phyloP scores from a whole-genome alignment of 2,113 vertebrate genomes.

The Anguilla japonica region DNA sequence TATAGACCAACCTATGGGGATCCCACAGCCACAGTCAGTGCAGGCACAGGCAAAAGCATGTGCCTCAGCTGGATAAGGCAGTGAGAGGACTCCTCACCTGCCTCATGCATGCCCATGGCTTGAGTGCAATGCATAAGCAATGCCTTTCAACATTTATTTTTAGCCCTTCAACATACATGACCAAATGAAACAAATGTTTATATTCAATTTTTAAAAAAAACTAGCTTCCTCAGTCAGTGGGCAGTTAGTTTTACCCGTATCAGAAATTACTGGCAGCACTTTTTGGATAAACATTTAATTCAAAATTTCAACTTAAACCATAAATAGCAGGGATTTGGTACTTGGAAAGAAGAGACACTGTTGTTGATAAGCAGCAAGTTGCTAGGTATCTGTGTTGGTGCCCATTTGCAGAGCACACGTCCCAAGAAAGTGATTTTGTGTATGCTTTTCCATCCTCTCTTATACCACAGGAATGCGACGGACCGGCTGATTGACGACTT shows the following conservation, averaged over 20 bases:
- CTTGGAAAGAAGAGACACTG: slow-evolving; percentile 51
- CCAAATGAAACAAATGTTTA: neutral
- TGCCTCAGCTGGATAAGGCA: too few species aligned
- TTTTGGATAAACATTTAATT: slow-evolving; percentile 67
- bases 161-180: neutral
- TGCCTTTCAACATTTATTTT: neutral
- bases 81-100: too few species aligned
- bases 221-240: neutral
- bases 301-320: slow-evolving; percentile 64
- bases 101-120: too few species aligned
- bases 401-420: slow-evolving; percentile 1
- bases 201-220: neutral
- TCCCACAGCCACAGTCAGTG: too few species aligned
- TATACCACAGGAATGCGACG: slow-evolving; percentile 13
- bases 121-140: neutral
- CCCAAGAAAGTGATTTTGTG: slow-evolving; percentile 6
- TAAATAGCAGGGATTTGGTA: slow-evolving; percentile 65
- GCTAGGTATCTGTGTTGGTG: slow-evolving; percentile 39
- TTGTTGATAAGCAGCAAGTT: slow-evolving; percentile 35
- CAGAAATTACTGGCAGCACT: slow-evolving; percentile 70
- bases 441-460: neutral
- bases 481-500: neutral
- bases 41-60: too few species aligned
- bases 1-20: too few species aligned
- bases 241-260: slow-evolving; percentile 49